Evolutionary conservation across 2,797 vertebrate genomes (phyloP).

Genomic region (Myotis daubentonii): DNA sequence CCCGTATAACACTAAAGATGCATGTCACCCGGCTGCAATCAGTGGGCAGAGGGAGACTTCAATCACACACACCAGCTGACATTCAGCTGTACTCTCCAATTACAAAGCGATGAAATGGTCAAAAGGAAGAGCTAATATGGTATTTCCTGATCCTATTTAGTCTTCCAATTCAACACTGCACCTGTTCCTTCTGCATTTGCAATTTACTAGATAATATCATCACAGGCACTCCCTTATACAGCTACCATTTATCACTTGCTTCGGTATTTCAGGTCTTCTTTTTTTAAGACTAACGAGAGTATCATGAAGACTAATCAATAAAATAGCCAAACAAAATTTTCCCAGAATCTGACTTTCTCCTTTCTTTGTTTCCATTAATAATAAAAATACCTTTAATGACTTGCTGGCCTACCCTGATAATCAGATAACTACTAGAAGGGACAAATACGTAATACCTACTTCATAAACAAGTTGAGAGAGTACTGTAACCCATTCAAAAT

Average conservation of each 20-base stretch:
- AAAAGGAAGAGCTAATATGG: neutral
- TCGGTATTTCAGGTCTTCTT: neutral
- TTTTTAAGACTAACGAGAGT: neutral
- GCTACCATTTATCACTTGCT: conserved; percentile 40
- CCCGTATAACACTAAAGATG: neutral
- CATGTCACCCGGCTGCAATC: neutral
- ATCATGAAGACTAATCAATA: conserved; percentile 52
- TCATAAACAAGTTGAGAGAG: neutral
- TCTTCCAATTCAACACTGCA: conserved; percentile 14
- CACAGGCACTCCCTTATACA: conserved; percentile 13
- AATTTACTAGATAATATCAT: conserved; percentile 53
- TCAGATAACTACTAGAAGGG: neutral
- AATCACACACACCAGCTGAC: neutral
- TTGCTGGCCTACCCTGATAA: neutral
- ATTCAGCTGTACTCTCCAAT: neutral
- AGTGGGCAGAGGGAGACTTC: neutral
- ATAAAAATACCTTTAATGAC: conserved; percentile 48
- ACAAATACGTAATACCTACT: neutral
- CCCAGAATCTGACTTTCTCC: conserved; percentile 22
- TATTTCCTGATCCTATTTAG: conserved; percentile 33
- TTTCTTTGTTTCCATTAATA: conserved; percentile 48
- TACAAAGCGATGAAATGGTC: conserved; percentile 9
- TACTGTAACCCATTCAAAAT: neutral
- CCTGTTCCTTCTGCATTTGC: conserved; percentile 21
- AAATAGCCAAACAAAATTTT: conserved; percentile 42